A percentile compares a stretch with the other conserved stretches of the same genome.
phyloP scores from a whole-genome alignment of 2,113 vertebrate species.

The Morone saxatilis region DNA sequence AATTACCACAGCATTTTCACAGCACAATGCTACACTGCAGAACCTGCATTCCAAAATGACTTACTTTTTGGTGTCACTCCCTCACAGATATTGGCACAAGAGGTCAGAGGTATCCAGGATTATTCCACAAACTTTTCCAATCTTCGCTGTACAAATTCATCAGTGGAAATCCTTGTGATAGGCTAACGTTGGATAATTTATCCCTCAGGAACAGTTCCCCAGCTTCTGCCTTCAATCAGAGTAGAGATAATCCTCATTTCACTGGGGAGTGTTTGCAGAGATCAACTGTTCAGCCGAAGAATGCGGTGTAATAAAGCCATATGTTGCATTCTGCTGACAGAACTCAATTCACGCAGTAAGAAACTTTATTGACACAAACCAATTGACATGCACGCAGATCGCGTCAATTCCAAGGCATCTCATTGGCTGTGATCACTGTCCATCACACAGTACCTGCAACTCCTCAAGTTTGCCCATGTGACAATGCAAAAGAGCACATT shows the following conservation, averaged over 20 bases:
- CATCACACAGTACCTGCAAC: no score
- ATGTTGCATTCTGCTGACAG: no score
- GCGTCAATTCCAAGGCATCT: no score
- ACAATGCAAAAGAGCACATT: no score
- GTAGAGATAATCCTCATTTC: neutral
- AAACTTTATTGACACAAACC: no score
- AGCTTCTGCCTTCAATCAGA: neutral
- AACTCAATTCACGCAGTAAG: no score
- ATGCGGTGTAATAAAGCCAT: no score
- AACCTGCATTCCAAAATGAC: neutral
- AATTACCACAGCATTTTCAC: neutral
- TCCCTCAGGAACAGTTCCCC: neutral
- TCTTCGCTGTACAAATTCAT: neutral
- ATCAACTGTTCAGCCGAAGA: no score
- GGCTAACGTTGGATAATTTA: neutral
- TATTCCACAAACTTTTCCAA: neutral
- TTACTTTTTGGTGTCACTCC: neutral
- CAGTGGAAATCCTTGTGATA: no score
- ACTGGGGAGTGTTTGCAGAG: neutral
- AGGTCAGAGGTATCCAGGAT: neutral
- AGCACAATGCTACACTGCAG: neutral
- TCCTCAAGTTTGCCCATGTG: no score
- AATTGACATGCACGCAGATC: no score
- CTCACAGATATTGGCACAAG: neutral
- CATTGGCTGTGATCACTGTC: no score